Base-by-base conservation (phyloP, 2,888 invertebrate genomes). In the Spilarctia lutea region DNA sequence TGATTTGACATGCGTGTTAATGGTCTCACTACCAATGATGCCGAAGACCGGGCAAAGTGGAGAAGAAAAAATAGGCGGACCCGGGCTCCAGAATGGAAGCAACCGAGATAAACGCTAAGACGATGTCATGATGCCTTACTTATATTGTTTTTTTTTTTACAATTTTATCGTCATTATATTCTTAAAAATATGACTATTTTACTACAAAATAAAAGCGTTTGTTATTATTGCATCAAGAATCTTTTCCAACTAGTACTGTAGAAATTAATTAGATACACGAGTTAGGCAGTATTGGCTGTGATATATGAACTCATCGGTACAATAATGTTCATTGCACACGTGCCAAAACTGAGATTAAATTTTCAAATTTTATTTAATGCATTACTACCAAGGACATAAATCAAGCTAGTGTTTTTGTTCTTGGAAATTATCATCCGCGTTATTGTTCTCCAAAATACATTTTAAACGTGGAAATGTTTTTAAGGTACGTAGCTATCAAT, bases 401-500 rank as follows among this genome's bases (percentile, higher is more conserved):
- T 79, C 83, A 85, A 70, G 6, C n/a, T 45, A 73, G 45, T 27
- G 68, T 77, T 76, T 76, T 80, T 78, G 78, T 76, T 79, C 66
- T 72, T 75, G 48, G 30, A 72, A 45, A 73, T 75, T 74, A 70
- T 72, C 76, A 78, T 72, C 70, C 71, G 72, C 73, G 75, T 75
- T 74, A 75, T 80, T 76, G 75, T 78, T 72, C 48, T 81, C 72
- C 30, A 79, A 85, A 81, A 79, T 81, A 83, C 73, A 78, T 79
- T 75, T 84, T 80, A 67, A 75, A 68, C 70, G 77, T 78, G 71
- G 78, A 80, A 82, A 81, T 72, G 35, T 74, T 75, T 73, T 78
- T n/a, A n/a, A n/a, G n/a, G 75, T 82, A 79, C 82, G 81, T 56
- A 81, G 84, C 89, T 84, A 91, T 90, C 89, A 90, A 90, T 91